These are phyloP conservation scores for Anomalospiza imberbis DNA, from an alignment of 2,797 vertebrate species.

Conservation along the genomic window DNA sequence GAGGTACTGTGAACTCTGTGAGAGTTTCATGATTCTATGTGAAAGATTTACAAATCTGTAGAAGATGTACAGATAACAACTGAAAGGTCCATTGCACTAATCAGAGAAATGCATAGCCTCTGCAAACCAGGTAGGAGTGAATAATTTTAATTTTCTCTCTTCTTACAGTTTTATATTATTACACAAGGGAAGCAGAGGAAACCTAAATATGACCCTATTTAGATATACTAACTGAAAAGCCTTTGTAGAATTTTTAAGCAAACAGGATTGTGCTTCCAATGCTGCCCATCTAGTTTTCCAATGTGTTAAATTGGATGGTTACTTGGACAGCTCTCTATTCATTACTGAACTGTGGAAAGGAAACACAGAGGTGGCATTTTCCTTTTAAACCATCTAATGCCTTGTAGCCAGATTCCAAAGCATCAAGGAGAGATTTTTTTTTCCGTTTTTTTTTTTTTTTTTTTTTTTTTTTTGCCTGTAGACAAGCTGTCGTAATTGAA, in stretches of 20 bases:
- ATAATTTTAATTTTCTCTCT: constrained; percentile 47
- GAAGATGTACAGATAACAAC: constrained; percentile 52
- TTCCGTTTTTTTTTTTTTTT: neutral
- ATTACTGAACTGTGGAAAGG: constrained; percentile 91
- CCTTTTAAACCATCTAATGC: constrained; percentile 76
- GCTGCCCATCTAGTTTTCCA: constrained; percentile 89
- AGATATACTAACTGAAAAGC: constrained; percentile 86
- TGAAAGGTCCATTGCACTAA: constrained; percentile 49
- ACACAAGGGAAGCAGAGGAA: constrained; percentile 62
- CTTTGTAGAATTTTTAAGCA: constrained; percentile 88
- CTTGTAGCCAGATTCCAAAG: constrained; percentile 82
- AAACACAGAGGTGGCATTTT: constrained; percentile 89
- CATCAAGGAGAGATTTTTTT: constrained; percentile 51
- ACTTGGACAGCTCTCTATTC: constrained; percentile 94
- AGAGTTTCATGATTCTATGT: constrained; percentile 33
- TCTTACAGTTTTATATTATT: constrained; percentile 41
- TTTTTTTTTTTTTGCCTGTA: constrained; percentile 67
- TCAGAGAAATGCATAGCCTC: constrained; percentile 48
- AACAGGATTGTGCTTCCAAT: constrained; percentile 83
- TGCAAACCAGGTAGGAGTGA: constrained; percentile 51
- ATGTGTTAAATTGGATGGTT: constrained; percentile 88
- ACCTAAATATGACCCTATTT: constrained; percentile 90
- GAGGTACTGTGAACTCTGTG: neutral
- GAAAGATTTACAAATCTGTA: constrained; percentile 34
- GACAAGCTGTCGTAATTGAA: constrained; percentile 96